Evolutionary conservation across 2,113 vertebrate genomes (phyloP).

Genomic region (Columba livia): DNA sequence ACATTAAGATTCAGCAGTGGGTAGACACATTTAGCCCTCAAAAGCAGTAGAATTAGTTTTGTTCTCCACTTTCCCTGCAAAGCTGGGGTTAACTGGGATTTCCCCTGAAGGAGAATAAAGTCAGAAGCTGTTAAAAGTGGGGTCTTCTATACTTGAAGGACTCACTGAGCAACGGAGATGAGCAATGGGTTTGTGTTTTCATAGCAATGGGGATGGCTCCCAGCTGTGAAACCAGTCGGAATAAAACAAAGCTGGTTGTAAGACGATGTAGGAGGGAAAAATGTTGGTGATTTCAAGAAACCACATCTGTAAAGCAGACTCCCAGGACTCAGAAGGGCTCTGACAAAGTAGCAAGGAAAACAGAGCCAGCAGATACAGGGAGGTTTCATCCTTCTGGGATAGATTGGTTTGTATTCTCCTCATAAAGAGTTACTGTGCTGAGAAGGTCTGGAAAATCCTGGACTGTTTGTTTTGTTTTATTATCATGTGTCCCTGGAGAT

Average conservation of each 20-base stretch:
- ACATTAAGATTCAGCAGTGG: not conserved
- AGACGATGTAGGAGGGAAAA: not conserved
- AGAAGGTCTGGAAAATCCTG: not conserved
- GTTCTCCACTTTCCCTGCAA: not conserved
- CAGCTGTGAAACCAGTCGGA: not conserved
- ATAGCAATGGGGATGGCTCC: not conserved
- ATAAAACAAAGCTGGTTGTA: not conserved
- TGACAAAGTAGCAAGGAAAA: not conserved
- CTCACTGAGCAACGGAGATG: not conserved
- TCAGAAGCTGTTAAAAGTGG: not conserved
- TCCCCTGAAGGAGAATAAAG: not conserved
- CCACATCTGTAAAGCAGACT: not conserved
- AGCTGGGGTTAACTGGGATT: not conserved
- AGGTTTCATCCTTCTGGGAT: not conserved
- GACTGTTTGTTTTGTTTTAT: conserved; percentile 53
- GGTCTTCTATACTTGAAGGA: not conserved
- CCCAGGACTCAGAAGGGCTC: not conserved
- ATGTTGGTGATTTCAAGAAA: not conserved
- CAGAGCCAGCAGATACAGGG: not conserved
- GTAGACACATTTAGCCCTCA: not conserved
- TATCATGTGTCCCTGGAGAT: conserved; percentile 59
- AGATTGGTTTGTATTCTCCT: not conserved
- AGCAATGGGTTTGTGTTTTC: not conserved
- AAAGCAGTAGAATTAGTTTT: not conserved
- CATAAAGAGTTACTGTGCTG: not conserved